Evolutionary conservation across 2,113 vertebrate genomes (phyloP).

Genomic region (Tragelaphus buxtoni): DNA sequence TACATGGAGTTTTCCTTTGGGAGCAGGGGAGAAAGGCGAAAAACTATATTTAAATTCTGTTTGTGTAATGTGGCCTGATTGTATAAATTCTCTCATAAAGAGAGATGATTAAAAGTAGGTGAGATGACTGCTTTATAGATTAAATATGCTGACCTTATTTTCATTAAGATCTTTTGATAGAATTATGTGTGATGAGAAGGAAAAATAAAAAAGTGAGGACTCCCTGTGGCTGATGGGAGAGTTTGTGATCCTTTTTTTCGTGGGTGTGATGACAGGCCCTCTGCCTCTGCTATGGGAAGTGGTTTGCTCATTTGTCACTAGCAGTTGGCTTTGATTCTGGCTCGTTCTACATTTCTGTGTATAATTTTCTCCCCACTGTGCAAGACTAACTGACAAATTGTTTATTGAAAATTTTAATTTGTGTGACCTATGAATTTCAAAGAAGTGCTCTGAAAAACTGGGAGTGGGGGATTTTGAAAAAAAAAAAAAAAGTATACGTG

Average conservation of each 20-base stretch:
- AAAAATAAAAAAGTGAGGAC: background rate
- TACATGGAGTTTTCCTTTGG: slow-evolving; percentile 17
- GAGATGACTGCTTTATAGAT: background rate
- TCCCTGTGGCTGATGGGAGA: background rate
- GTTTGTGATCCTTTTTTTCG: background rate
- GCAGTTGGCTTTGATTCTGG: background rate
- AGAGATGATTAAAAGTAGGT: background rate
- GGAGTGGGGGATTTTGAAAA: background rate
- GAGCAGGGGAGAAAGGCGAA: background rate
- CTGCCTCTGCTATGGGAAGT: background rate
- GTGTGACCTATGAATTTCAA: background rate
- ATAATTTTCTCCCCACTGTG: background rate
- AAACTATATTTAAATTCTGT: background rate
- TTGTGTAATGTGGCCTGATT: background rate
- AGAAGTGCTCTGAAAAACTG: background rate
- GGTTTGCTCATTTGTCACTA: background rate
- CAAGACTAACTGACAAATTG: background rate
- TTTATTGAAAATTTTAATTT: slow-evolving; percentile 41
- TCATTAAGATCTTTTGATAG: background rate
- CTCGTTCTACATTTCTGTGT: background rate
- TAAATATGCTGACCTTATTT: background rate
- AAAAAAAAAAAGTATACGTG: background rate
- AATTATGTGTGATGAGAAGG: background rate
- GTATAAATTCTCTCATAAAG: background rate
- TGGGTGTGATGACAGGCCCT: background rate